Conservation (phyloP, 1,140 invertebrate species). For the Drosophila tsacasi region DNA sequence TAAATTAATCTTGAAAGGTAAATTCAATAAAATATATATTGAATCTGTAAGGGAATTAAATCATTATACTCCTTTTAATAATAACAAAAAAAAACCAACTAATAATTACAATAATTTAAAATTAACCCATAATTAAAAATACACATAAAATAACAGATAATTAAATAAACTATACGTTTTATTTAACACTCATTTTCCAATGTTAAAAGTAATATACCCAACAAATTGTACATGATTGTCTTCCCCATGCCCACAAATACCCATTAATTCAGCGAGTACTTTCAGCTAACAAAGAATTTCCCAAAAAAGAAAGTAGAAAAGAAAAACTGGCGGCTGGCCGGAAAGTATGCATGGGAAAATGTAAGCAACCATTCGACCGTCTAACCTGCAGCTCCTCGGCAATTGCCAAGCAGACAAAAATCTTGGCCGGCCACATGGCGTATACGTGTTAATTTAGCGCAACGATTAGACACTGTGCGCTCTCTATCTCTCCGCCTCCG, state of each 20-base stretch:
- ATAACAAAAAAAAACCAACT: not conserved
- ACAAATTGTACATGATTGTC: not conserved
- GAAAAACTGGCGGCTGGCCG: conserved; percentile 2
- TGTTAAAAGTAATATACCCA: not conserved
- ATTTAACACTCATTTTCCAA: not conserved
- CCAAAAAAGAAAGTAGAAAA: not conserved
- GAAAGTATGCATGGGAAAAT: conserved; percentile 27
- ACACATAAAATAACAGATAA: not conserved
- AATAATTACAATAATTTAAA: not conserved
- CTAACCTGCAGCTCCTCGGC: conserved; percentile 23
- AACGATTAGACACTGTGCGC: conserved; percentile 67
- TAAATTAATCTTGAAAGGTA: not conserved
- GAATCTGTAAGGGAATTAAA: not conserved
- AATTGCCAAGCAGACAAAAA: conserved; percentile 64
- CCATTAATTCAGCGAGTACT: conserved; percentile 8
- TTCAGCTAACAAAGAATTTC: conserved; percentile 6
- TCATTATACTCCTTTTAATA: not conserved
- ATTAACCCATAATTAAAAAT: not conserved
- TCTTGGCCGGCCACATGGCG: conserved; percentile 70
- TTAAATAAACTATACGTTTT: not conserved
- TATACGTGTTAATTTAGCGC: conserved; percentile 81
- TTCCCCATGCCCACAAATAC: conserved; percentile 1
- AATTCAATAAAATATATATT: not conserved
- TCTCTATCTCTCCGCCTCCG: not conserved
- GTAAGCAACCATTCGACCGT: conserved; percentile 10